Evolutionary conservation across 2,888 invertebrate species (phyloP).

Genomic region (Masnerella sp.): DNA sequence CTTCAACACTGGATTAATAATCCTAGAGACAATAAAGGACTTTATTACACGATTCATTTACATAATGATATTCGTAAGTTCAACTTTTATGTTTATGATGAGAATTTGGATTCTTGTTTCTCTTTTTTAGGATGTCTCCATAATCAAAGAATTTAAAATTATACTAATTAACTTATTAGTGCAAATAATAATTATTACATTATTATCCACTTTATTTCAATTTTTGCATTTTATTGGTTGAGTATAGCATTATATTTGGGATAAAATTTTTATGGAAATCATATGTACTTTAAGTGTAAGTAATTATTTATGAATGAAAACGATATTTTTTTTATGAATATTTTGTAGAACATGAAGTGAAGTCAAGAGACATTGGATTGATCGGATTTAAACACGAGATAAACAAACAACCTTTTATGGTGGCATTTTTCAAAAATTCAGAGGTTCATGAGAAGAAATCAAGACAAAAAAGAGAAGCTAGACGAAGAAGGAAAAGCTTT

Average conservation of each 20-base stretch:
- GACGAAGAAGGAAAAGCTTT: slow-evolving; percentile 43
- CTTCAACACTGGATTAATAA: slow-evolving; percentile 88
- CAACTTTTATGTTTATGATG: not conserved
- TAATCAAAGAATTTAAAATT: too few species aligned
- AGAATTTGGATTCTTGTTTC: too few species aligned
- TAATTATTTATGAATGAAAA: too few species aligned
- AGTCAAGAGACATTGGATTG: slow-evolving; percentile 41
- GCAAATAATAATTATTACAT: too few species aligned
- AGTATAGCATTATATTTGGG: too few species aligned
- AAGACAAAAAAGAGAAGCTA: slow-evolving; percentile 44
- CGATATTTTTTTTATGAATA: too few species aligned
- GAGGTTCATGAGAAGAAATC: slow-evolving; percentile 19
- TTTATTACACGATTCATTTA: slow-evolving; percentile 79
- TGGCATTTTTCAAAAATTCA: slow-evolving; percentile 32
- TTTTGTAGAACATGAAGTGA: slow-evolving; percentile 45
- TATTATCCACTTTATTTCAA: too few species aligned
- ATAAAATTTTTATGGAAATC: too few species aligned
- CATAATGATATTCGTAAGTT: slow-evolving; percentile 45
- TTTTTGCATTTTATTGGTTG: too few species aligned
- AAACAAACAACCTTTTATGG: slow-evolving; percentile 46
- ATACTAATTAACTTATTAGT: too few species aligned
- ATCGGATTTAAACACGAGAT: slow-evolving; percentile 33
- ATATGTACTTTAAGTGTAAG: too few species aligned
- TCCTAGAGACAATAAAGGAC: slow-evolving; percentile 89
- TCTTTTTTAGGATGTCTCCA: too few species aligned